Conservation (phyloP, 2,797 vertebrate species). For the Emydoidea blandingii region DNA sequence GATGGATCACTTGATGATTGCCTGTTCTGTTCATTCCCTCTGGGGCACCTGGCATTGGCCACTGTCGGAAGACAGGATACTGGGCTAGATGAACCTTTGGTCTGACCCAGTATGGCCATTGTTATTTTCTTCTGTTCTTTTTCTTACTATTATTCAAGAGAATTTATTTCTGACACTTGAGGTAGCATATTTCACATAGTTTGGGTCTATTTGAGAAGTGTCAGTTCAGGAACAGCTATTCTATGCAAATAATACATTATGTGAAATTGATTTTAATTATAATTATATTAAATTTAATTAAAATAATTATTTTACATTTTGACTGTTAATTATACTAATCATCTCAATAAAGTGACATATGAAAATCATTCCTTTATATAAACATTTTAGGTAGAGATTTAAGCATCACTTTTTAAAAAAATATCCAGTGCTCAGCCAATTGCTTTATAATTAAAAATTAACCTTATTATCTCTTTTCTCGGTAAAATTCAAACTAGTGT, state of each 20-base stretch:
- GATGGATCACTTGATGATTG: too few species aligned
- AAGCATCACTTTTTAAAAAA: constrained; percentile 45
- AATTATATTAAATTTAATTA: background rate
- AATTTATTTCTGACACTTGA: constrained; percentile 16
- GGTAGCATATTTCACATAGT: background rate
- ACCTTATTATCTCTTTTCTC: constrained; percentile 16
- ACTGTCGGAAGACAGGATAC: too few species aligned
- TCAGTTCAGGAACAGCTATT: background rate
- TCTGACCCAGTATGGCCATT: too few species aligned
- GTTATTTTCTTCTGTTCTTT: background rate
- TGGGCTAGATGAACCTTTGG: too few species aligned
- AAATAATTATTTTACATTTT: background rate
- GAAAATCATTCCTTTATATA: constrained; percentile 1
- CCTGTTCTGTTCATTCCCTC: too few species aligned
- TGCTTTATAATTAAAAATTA: constrained; percentile 20
- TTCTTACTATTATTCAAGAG: background rate
- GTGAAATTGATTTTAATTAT: background rate
- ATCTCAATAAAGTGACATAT: background rate
- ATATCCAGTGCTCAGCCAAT: background rate
- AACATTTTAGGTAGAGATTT: constrained; percentile 27
- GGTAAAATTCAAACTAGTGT: constrained; percentile 7
- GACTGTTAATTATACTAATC: background rate
- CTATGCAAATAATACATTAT: background rate
- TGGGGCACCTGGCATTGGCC: too few species aligned
- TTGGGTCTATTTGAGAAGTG: constrained; percentile 1